Percentiles rank a stretch among this genome's conserved stretches.
Conservation (phyloP, 2,113 vertebrate genomes). For the Pelecanoides urinatrix region DNA sequence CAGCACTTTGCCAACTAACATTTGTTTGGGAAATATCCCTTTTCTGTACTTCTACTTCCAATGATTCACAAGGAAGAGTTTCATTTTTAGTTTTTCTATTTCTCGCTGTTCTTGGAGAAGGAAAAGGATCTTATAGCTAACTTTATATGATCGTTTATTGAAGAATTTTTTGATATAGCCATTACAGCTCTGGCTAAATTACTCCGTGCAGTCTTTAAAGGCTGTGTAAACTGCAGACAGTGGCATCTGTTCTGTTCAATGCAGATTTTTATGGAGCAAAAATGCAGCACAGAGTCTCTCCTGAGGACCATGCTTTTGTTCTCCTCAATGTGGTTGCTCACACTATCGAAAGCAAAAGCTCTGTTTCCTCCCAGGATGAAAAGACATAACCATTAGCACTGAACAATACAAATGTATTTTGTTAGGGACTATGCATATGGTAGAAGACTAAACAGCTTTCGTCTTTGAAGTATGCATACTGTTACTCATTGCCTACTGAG, state of each 20-base stretch:
- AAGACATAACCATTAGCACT: neutral
- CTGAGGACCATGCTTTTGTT: neutral
- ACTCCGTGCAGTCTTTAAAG: neutral
- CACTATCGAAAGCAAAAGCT: neutral
- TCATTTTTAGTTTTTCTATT: slow-evolving; percentile 17
- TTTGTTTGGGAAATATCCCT: neutral
- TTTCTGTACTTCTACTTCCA: neutral
- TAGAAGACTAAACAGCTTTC: neutral
- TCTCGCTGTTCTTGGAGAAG: neutral
- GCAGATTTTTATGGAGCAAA: slow-evolving; percentile 20
- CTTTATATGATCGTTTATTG: neutral
- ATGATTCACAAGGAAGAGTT: neutral
- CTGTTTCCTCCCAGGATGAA: neutral
- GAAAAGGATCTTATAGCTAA: neutral
- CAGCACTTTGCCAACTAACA: neutral
- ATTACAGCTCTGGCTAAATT: slow-evolving; percentile 11
- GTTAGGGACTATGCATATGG: neutral
- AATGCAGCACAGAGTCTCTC: neutral
- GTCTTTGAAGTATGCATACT: neutral
- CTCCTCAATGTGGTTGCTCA: neutral
- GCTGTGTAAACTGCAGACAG: neutral
- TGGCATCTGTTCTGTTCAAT: slow-evolving; percentile 1
- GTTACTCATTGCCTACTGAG: slow-evolving; percentile 21
- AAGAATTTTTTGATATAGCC: neutral
- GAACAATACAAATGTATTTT: neutral